Percentiles rank a stretch among this genome's conserved stretches.
phyloP scores from a whole-genome alignment of 2,888 invertebrate species.

The Cephus pygmeus region DNA sequence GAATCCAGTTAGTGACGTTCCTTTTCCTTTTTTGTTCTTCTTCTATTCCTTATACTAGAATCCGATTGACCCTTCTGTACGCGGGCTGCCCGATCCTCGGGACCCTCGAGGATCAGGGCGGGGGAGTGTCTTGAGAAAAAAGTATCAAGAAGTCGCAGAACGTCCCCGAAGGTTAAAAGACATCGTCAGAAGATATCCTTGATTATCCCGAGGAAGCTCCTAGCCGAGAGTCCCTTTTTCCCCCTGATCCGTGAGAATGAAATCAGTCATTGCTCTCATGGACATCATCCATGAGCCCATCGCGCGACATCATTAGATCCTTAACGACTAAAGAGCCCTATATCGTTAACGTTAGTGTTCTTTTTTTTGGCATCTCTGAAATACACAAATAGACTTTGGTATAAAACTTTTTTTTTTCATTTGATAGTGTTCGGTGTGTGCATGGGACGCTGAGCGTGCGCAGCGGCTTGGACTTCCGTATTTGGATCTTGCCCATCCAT shows the following conservation, averaged over 20 bases:
- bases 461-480: constrained; percentile 18
- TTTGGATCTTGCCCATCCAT: constrained; percentile 19
- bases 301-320: constrained; percentile 31
- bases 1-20: constrained; percentile 11
- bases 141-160: not conserved
- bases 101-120: not conserved
- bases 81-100: not conserved
- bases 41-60: not conserved
- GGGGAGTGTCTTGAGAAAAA: not conserved
- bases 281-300: constrained; percentile 23
- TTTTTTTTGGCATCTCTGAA: constrained; percentile 72
- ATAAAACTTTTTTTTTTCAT: constrained; percentile 58
- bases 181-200: not conserved
- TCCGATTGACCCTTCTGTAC: not conserved
- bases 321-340: constrained; percentile 46
- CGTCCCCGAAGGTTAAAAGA: not conserved
- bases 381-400: constrained; percentile 76
- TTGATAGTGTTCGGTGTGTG: constrained; percentile 69
- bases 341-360: constrained; percentile 53
- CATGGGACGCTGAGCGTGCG: constrained; percentile 64
- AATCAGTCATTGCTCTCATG: constrained; percentile 5
- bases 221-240: not conserved
- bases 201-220: not conserved
- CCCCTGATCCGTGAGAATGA: not conserved
- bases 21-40: not conserved